Conservation (phyloP, 2,888 invertebrate species). For the Melolontha melolontha region DNA sequence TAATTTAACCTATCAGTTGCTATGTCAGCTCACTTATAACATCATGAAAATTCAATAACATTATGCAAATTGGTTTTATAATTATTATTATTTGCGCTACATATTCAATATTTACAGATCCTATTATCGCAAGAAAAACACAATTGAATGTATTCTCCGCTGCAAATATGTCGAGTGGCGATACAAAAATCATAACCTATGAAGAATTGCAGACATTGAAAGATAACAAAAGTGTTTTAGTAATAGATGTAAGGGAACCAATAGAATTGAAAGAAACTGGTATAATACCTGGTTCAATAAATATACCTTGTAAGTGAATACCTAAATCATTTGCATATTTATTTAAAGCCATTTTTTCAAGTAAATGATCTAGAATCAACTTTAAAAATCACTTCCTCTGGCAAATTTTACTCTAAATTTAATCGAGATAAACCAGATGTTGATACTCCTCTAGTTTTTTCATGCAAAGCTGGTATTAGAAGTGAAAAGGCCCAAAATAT, state of each 20-base stretch:
- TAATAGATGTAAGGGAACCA: slow-evolving; percentile 84
- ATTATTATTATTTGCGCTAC: slow-evolving; percentile 1
- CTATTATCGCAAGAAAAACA: background rate
- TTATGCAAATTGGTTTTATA: slow-evolving; percentile 11
- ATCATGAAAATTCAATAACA: slow-evolving; percentile 21
- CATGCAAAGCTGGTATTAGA: slow-evolving; percentile 77
- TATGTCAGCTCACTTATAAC: slow-evolving; percentile 37
- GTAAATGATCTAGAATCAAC: slow-evolving; percentile 44
- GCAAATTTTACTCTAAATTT: slow-evolving; percentile 71
- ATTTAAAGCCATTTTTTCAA: slow-evolving; percentile 27
- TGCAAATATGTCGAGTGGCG: slow-evolving; percentile 43
- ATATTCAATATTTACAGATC: slow-evolving; percentile 19
- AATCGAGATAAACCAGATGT: slow-evolving; percentile 71
- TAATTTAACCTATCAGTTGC: slow-evolving; percentile 25
- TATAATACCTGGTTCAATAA: slow-evolving; percentile 70
- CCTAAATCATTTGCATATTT: background rate
- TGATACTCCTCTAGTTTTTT: slow-evolving; percentile 74
- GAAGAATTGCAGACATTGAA: slow-evolving; percentile 67
- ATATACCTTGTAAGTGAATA: slow-evolving; percentile 45
- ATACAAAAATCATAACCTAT: slow-evolving; percentile 39
- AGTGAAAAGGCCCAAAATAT: slow-evolving; percentile 73
- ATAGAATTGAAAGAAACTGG: slow-evolving; percentile 78
- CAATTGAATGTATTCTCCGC: background rate
- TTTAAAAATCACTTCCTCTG: slow-evolving; percentile 47
- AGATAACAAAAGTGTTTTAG: slow-evolving; percentile 66